Percentiles rank a stretch among this genome's conserved stretches.
These are phyloP conservation scores for Atherinomorus stipes DNA, from an alignment of 2,113 vertebrate species.

Conservation along the genomic window DNA sequence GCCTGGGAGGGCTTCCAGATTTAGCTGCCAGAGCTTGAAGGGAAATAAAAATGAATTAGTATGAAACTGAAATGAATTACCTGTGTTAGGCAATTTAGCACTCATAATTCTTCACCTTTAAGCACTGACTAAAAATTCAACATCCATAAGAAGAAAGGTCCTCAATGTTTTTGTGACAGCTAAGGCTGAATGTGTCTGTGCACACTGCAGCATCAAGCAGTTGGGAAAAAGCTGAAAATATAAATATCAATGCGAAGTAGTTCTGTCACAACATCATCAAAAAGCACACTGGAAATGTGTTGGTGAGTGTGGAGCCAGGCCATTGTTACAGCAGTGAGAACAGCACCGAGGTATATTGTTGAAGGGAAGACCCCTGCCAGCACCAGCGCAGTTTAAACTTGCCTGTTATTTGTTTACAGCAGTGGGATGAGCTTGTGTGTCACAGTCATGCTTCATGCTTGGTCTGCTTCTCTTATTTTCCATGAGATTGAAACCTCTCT, in stretches of 20 bases:
- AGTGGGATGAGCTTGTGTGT: conserved; percentile 25
- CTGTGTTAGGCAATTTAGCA: no score
- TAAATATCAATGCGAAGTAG: conserved; percentile 50
- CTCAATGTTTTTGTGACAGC: conserved; percentile 40
- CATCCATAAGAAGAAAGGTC: conserved; percentile 33
- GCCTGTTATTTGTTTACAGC: conserved; percentile 47
- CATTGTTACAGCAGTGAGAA: conserved; percentile 75
- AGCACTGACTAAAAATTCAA: no score
- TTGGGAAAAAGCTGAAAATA: conserved; percentile 13
- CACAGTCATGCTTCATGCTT: conserved; percentile 59
- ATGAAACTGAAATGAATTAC: conserved; percentile 13
- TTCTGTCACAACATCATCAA: conserved; percentile 74
- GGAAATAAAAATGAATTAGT: conserved; percentile 15
- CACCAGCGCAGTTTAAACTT: conserved; percentile 23
- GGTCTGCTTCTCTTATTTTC: conserved; percentile 37
- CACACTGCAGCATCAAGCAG: conserved; percentile 16
- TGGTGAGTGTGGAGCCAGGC: conserved; percentile 44
- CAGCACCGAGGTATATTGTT: conserved; percentile 68
- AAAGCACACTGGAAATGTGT: conserved; percentile 66
- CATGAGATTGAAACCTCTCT: conserved; percentile 11
- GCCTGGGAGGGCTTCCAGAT: background rate
- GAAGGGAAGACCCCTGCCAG: conserved; percentile 56
- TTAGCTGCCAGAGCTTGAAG: background rate
- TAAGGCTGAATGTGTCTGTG: conserved; percentile 31
- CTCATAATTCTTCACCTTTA: no score